These are phyloP conservation scores for Paradoxurus hermaphroditus DNA, from an alignment of 2,113 vertebrate species.

Conservation along the genomic window DNA sequence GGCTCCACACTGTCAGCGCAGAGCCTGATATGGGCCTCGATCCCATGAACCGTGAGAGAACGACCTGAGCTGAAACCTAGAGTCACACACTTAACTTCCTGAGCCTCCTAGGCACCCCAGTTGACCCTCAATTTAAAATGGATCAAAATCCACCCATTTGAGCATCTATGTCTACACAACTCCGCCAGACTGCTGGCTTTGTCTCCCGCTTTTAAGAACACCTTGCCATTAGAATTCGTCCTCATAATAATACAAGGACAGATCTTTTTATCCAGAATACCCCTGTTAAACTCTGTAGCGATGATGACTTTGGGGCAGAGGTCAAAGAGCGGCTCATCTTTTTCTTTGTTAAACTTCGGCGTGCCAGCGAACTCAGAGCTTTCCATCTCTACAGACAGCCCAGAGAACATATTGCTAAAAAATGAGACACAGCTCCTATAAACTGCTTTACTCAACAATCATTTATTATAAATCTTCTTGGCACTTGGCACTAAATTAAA, in stretches of 20 bases:
- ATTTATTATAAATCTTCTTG: background rate
- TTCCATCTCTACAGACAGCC: background rate
- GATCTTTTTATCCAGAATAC: background rate
- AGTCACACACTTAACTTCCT: too few species aligned
- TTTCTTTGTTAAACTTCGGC: background rate
- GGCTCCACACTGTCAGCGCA: too few species aligned
- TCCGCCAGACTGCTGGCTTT: background rate
- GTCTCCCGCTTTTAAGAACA: background rate
- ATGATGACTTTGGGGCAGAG: background rate
- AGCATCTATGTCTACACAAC: background rate
- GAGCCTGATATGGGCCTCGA: too few species aligned
- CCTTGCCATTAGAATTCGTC: slow-evolving; percentile 39
- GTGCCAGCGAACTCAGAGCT: background rate
- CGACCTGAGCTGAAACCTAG: too few species aligned
- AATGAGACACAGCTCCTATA: background rate
- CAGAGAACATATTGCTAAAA: background rate
- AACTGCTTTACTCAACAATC: background rate
- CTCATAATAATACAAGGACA: background rate
- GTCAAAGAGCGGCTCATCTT: background rate
- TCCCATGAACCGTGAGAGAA: too few species aligned
- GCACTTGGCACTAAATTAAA: background rate
- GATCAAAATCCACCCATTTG: background rate
- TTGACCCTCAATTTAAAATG: background rate
- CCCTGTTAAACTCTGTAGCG: background rate
- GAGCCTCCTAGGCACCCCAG: too few species aligned